Percentiles rank a stretch among this genome's conserved stretches.
phyloP scores from a whole-genome alignment of 2,888 invertebrate species.

The Schizaphis graminum region DNA sequence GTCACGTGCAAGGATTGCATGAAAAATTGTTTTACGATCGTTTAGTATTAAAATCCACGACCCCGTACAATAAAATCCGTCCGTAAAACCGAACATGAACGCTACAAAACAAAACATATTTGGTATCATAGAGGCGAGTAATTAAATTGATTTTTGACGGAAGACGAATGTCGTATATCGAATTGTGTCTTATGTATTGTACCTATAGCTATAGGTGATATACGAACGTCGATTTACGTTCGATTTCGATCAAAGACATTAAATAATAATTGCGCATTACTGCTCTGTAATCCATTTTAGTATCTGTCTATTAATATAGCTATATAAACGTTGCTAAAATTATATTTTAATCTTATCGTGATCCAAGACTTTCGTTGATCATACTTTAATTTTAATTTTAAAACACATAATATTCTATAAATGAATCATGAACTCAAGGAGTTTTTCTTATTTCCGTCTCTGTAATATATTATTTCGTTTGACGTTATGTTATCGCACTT shows the following conservation, averaged over 20 bases:
- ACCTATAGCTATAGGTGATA: background rate
- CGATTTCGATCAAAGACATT: background rate
- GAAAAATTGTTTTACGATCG: constrained; percentile 49
- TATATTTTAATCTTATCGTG: background rate
- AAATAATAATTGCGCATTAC: background rate
- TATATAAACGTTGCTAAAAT: background rate
- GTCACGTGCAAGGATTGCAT: constrained; percentile 20
- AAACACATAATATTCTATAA: background rate
- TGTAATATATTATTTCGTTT: background rate
- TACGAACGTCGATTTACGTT: background rate
- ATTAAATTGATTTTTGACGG: constrained; percentile 19
- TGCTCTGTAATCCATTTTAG: background rate
- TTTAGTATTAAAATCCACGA: constrained; percentile 6
- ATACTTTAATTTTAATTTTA: background rate
- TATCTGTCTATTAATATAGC: too few relatives aligned
- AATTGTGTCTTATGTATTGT: background rate
- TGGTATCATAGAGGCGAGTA: background rate
- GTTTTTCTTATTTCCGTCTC: background rate
- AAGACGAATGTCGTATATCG: background rate
- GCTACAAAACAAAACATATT: background rate
- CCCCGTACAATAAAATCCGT: constrained; percentile 26
- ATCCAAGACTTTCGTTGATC: background rate
- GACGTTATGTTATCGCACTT: background rate
- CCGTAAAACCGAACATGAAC: constrained; percentile 8
- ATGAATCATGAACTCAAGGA: background rate